Base-by-base conservation (phyloP, 2,113 vertebrate genomes). In the Gallinago paraguaiae region DNA sequence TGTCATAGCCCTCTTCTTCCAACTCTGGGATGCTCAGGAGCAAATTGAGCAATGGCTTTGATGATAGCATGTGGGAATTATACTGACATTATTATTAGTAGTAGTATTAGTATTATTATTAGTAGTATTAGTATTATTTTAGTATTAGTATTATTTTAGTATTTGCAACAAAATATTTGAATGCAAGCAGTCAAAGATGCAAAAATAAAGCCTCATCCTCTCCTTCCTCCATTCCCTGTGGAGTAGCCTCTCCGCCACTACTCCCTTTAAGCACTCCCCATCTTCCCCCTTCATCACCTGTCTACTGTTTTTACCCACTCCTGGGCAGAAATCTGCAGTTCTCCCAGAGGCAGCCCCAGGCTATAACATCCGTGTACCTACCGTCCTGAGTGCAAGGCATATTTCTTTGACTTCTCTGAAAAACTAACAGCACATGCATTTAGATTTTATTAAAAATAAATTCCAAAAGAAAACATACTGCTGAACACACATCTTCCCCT, bases 371-470 rank as follows among this genome's bases (percentile, higher is more conserved):
- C 51, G 24, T 51, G 60, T 53, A 78, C 51, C 75, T 37, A 41
- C 51, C 5, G 2, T 56, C n/a, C 53, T 75, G 30, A 88, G 46
- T 59, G 39, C 51, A 92, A 81, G 75, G 17, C 60, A 30, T 30
- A 72, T 78, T 82, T 89, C 27, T 82, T 70, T 84, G 81, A 76
- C 74, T 82, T 91, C 41, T 43, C 39, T 79, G 84, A 79, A 15
- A 86, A 94, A 80, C 13, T 86, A 76, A 90, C 17, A 84, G 27
- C 39, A 71, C 51, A 80, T 65, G 11, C 82, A 82, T 86, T 88
- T 88, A 84, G 80, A 79, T 87, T 93, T 95, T 94, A 97, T 93
- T 95, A 95, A 95, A 96, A 96, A 95, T 72, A 93, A 95, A 88
- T 64, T 93, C 30, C 9, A 25, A 86, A 82, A 89, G 43, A 93